Conservation (phyloP, 2,888 invertebrate genomes). For the Callosobruchus maculatus region DNA sequence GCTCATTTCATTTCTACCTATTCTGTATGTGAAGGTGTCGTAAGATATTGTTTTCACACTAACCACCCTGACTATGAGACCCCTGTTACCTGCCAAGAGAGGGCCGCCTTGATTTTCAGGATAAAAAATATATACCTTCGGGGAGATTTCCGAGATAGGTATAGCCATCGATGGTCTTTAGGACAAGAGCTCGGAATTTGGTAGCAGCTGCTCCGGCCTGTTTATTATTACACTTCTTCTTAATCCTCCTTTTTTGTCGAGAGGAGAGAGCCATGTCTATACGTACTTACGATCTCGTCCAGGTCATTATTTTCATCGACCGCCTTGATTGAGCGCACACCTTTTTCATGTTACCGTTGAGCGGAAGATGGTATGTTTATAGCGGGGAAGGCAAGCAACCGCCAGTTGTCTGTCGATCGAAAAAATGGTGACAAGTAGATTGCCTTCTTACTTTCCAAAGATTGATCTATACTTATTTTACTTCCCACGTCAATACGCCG, state of each 20-base stretch:
- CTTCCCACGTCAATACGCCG: too few species aligned
- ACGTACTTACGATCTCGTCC: not conserved
- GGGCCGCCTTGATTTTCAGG: not conserved
- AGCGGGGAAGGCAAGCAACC: not conserved
- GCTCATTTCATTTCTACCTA: too few species aligned
- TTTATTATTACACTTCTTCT: not conserved
- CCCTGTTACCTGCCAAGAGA: not conserved
- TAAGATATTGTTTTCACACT: not conserved
- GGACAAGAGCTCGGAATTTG: not conserved
- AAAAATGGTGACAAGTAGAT: too few species aligned
- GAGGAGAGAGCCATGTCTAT: not conserved
- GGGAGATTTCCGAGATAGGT: not conserved
- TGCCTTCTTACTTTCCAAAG: too few species aligned
- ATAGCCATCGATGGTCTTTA: not conserved
- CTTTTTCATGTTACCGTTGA: not conserved
- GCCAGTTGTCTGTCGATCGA: not conserved
- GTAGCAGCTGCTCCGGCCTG: not conserved
- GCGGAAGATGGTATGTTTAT: not conserved
- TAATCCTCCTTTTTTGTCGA: not conserved
- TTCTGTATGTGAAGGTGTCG: too few species aligned
- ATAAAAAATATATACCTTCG: slow-evolving; percentile 1
- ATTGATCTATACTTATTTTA: too few species aligned
- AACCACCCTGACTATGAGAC: not conserved
- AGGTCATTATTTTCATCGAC: not conserved
- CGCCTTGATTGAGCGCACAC: not conserved